Percentiles rank a stretch among this genome's conserved stretches.
phyloP scores from a whole-genome alignment of 2,888 invertebrate species.

The Celastrina argiolus region DNA sequence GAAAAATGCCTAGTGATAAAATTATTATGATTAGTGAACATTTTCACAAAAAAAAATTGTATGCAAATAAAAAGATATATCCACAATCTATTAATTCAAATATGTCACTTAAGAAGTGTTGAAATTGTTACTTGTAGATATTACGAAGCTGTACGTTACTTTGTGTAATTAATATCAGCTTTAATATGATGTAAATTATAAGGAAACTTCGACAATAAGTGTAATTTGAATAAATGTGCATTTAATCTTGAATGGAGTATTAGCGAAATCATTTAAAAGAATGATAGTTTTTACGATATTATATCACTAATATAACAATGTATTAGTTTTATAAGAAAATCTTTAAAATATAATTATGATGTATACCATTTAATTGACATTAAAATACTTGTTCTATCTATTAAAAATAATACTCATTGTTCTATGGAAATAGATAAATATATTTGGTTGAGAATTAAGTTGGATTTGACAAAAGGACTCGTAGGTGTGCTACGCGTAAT shows the following conservation, averaged over 20 bases:
- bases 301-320: background rate
- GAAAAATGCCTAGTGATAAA: no score
- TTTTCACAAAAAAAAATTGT: no score
- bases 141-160: constrained; percentile 7
- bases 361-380: background rate
- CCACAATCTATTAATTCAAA: constrained; percentile 13
- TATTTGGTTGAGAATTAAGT: background rate
- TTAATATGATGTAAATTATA: constrained; percentile 42
- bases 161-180: constrained; percentile 37
- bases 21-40: no score
- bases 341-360: background rate
- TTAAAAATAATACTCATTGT: background rate
- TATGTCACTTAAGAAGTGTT: constrained; percentile 39
- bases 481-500: background rate
- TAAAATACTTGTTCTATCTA: background rate
- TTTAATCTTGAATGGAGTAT: background rate
- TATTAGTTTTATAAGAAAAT: background rate
- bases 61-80: background rate
- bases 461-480: no score
- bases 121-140: constrained; percentile 45
- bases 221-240: constrained; percentile 29
- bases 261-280: background rate
- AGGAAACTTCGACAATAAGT: constrained; percentile 59
- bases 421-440: background rate
- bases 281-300: background rate